Conservation (phyloP, 2,888 invertebrate genomes). For the Axea sp. region DNA sequence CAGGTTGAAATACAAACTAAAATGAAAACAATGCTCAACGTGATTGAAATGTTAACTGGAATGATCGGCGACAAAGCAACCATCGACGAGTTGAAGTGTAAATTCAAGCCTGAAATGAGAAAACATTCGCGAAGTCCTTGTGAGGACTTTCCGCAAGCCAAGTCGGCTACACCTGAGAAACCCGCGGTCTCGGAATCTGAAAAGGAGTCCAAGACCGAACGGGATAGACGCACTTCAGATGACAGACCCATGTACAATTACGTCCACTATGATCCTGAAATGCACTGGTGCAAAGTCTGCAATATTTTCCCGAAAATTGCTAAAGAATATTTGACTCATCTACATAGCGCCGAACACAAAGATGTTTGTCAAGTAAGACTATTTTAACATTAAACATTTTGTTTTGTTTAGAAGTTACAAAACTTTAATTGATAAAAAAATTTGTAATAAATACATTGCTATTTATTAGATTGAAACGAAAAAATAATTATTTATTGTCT, state of each 20-base stretch:
- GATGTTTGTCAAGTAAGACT: conserved; percentile 79
- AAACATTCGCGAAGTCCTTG: conserved; percentile 75
- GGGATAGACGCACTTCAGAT: conserved; percentile 72
- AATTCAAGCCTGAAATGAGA: conserved; percentile 72
- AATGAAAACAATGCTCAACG: conserved; percentile 90
- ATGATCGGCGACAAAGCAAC: conserved; percentile 88
- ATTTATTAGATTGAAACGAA: no score
- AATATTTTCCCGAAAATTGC: conserved; percentile 92
- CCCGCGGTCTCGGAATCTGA: conserved; percentile 70
- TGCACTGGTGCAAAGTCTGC: conserved; percentile 94
- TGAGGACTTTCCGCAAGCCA: conserved; percentile 74
- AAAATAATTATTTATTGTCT: no score
- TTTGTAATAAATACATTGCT: no score
- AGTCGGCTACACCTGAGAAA: conserved; percentile 72
- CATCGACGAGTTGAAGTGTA: conserved; percentile 77
- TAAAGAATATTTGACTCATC: conserved; percentile 90
- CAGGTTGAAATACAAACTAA: conserved; percentile 86
- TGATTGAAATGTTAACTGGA: conserved; percentile 92
- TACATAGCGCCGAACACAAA: conserved; percentile 89
- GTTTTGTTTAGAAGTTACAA: no score
- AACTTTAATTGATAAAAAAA: not conserved
- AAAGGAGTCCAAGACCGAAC: conserved; percentile 71
- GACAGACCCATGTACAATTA: conserved; percentile 84
- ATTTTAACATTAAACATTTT: not conserved
- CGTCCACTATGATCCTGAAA: conserved; percentile 92